phyloP scores from a whole-genome alignment of 2,113 vertebrate genomes.

The Ophthalmolycus amberensis region DNA sequence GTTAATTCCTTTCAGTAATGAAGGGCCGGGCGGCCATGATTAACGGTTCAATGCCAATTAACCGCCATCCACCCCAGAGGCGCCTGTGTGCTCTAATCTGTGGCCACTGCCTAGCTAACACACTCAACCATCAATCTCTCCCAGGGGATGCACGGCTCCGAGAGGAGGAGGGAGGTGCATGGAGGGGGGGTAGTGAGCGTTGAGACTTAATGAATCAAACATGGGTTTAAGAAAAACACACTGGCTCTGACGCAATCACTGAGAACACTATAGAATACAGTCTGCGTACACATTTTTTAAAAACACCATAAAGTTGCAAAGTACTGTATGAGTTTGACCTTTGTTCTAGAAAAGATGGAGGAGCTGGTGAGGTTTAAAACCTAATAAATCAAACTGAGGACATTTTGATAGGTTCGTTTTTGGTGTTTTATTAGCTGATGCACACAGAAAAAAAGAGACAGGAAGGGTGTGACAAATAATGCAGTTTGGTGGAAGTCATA shows the following conservation, averaged over 20 bases:
- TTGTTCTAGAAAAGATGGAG: constrained; percentile 21
- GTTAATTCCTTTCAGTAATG: constrained; percentile 75
- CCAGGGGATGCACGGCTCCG: constrained; percentile 39
- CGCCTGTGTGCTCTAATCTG: constrained; percentile 63
- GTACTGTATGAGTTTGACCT: background rate
- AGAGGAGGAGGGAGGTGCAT: constrained; percentile 38
- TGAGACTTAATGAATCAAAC: constrained; percentile 60
- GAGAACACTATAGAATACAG: constrained; percentile 12
- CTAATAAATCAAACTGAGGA: constrained; percentile 20
- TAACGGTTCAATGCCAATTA: constrained; percentile 81
- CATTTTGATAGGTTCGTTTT: constrained; percentile 6
- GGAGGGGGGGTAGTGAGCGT: constrained; percentile 9
- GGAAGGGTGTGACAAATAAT: background rate
- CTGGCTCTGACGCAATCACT: constrained; percentile 13
- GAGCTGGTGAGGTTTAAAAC: background rate
- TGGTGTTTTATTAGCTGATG: constrained; percentile 4
- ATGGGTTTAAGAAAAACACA: constrained; percentile 10
- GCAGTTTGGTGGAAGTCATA: background rate
- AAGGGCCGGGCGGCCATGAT: constrained; percentile 66
- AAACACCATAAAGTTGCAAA: background rate
- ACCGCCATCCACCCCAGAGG: constrained; percentile 67
- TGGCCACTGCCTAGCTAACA: constrained; percentile 56
- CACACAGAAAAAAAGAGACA: background rate
- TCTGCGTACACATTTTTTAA: background rate
- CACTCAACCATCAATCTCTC: constrained; percentile 66